Percentiles rank a stretch among this genome's conserved stretches.
Conservation (phyloP, 1,140 invertebrate genomes). For the Mya arenaria region DNA sequence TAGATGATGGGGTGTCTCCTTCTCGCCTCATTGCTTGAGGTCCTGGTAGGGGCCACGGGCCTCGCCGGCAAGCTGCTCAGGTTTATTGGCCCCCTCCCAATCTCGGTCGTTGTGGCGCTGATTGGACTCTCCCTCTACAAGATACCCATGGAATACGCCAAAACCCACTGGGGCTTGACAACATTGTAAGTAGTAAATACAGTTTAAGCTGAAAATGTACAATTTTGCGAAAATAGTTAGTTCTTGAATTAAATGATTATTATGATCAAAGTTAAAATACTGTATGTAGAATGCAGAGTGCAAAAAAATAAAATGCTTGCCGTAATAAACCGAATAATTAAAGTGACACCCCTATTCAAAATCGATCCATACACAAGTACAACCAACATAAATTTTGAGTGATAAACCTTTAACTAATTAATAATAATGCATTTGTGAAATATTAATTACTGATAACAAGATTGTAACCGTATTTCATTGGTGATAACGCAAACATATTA, state of each 20-base stretch:
- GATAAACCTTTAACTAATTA: too few species aligned
- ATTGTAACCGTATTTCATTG: too few species aligned
- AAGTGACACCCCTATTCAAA: too few species aligned
- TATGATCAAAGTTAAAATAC: neutral
- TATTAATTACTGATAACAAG: too few species aligned
- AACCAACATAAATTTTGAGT: too few species aligned
- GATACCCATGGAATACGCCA: conserved; percentile 61
- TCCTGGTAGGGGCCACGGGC: conserved; percentile 86
- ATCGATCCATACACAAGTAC: too few species aligned
- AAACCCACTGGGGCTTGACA: conserved; percentile 55
- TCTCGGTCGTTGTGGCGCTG: conserved; percentile 73
- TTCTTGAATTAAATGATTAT: neutral
- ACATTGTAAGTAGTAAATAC: conserved; percentile 52
- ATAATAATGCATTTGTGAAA: too few species aligned
- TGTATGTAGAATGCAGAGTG: too few species aligned
- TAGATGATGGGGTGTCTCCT: conserved; percentile 91
- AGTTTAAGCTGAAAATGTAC: neutral
- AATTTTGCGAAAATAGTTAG: neutral
- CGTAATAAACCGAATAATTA: too few species aligned
- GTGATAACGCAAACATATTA: too few species aligned
- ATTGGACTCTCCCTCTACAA: conserved; percentile 79
- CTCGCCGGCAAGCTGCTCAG: conserved; percentile 75
- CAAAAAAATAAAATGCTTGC: too few species aligned
- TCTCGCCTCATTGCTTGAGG: conserved; percentile 89
- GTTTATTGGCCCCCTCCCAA: conserved; percentile 75